Evolutionary conservation across 2,888 invertebrate genomes (phyloP), one percentile per base, ranked within the genome.

Genomic region (Ophion costatus): DNA sequence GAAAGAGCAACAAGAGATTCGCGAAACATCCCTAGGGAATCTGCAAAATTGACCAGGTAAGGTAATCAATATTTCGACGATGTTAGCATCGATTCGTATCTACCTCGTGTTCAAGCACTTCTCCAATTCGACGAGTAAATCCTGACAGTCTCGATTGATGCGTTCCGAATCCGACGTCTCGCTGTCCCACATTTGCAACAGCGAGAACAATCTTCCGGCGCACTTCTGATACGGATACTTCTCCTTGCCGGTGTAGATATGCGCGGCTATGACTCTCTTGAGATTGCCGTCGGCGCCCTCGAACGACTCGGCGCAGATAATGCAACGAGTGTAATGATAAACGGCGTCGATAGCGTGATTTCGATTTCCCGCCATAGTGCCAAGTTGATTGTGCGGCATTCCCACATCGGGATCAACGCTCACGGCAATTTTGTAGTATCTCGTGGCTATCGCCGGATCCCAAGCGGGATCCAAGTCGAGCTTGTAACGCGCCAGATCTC

Each of bases 371-470:
- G 96, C 96, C 75, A 99, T 94, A 22, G 98, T 98, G 0, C 98
- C 99, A 88, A 99, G 95, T 94, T 99, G 99, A 94, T 99, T 99
- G 92, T 98, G 97, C 1, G 99, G 98, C 97, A 98, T 98, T 69
- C 98, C 98, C 92, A 96, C 96, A 42, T 96, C 95, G 70, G 97
- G 96, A 93, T 97, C 97, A 83, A 97, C 95, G 86, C 96, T 95
- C 86, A 97, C 95, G 59, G 98, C 98, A 94, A 97, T 97, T 86
- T 96, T 95, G 93, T 99, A 99, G 93, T 98, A 98, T 82, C 98
- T 96, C 80, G 96, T 96, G 45, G 98, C 96, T 89, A 96, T 94
- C 82, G 96, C 95, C 51, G 96, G 95, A 91, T 96, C 96, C 94
- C 95, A 95, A 73, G 95, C 95, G 63, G 96, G 96, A 89, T 96